Conservation (phyloP, 1,140 invertebrate species). For the Lanistes nyassanus region DNA sequence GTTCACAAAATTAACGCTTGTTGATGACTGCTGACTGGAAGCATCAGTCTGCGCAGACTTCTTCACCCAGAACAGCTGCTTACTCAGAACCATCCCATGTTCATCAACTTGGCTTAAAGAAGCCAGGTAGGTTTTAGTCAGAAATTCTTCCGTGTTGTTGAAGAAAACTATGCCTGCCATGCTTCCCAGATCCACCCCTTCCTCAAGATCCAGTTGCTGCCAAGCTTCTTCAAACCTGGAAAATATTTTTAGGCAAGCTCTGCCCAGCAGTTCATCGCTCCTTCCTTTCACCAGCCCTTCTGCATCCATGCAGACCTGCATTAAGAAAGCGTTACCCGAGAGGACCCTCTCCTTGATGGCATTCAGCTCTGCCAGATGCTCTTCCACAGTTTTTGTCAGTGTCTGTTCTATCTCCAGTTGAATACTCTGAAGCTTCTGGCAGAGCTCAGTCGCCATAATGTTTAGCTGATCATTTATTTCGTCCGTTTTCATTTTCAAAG, state of each 20-base stretch:
- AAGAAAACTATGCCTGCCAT: slow-evolving; percentile 6
- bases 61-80: slow-evolving; percentile 15
- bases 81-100: neutral
- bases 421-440: neutral
- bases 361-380: slow-evolving; percentile 10
- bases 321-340: slow-evolving; percentile 12
- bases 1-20: neutral
- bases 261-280: slow-evolving; percentile 21
- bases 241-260: neutral
- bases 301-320: slow-evolving; percentile 29
- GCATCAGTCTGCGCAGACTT: neutral
- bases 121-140: slow-evolving; percentile 2
- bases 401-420: slow-evolving; percentile 22
- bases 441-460: neutral
- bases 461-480: slow-evolving; percentile 9
- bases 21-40: neutral
- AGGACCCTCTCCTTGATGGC: slow-evolving; percentile 10
- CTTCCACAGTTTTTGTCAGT: slow-evolving; percentile 1
- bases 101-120: neutral
- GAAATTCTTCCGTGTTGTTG: slow-evolving; percentile 1
- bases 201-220: slow-evolving; percentile 7
- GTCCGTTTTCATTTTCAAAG: slow-evolving; percentile 21
- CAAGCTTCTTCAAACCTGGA: slow-evolving; percentile 14
- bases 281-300: slow-evolving; percentile 21
- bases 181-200: neutral